A percentile compares a stretch with the other conserved stretches of the same genome.
These are phyloP conservation scores for Carabus problematicus DNA, from an alignment of 2,888 invertebrate genomes.

Conservation along the genomic window DNA sequence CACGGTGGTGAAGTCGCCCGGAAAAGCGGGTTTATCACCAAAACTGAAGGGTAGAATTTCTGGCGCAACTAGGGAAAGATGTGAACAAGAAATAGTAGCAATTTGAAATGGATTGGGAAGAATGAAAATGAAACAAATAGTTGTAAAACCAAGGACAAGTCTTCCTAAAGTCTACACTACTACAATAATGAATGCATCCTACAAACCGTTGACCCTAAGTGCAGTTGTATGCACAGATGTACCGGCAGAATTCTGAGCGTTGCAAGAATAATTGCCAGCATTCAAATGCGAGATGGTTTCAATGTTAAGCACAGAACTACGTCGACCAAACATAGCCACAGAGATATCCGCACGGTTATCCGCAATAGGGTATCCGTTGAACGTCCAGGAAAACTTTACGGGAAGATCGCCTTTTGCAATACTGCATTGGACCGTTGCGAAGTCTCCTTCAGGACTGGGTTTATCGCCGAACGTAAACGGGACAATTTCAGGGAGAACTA, in stretches of 20 bases:
- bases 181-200: constrained; percentile 52
- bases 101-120: background rate
- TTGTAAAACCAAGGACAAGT: constrained; percentile 1
- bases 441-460: constrained; percentile 64
- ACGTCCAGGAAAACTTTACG: constrained; percentile 69
- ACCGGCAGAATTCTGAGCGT: constrained; percentile 67
- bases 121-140: too few relatives aligned
- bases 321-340: constrained; percentile 64
- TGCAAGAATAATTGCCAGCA: constrained; percentile 69
- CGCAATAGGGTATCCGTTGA: constrained; percentile 64
- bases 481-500: constrained; percentile 47
- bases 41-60: constrained; percentile 74
- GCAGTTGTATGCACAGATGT: constrained; percentile 63
- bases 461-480: constrained; percentile 67
- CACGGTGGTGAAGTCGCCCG: constrained; percentile 71
- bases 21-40: constrained; percentile 62
- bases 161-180: background rate
- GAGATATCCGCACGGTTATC: constrained; percentile 58
- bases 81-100: background rate
- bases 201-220: constrained; percentile 68
- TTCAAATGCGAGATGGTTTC: constrained; percentile 67
- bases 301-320: constrained; percentile 67
- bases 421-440: constrained; percentile 66
- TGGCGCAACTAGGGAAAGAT: constrained; percentile 65
- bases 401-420: constrained; percentile 70